phyloP scores from a whole-genome alignment of 2,113 vertebrate genomes.

The Pseudopodoces humilis region DNA sequence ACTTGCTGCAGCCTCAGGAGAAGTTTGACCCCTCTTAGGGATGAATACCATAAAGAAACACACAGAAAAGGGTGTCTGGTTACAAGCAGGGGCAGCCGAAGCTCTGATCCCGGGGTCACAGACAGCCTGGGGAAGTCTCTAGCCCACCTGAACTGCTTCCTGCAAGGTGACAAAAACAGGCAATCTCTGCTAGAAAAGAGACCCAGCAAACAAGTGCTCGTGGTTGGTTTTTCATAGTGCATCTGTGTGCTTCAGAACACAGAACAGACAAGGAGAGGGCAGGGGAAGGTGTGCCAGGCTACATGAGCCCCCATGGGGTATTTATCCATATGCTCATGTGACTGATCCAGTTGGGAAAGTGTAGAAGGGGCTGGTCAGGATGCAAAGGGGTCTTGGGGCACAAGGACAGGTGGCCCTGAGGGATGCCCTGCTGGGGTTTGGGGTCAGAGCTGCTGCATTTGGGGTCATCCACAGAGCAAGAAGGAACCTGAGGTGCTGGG shows the following conservation, averaged over 20 bases:
- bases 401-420: not conserved
- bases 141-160: not conserved
- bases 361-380: not conserved
- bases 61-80: not conserved
- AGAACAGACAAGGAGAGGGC: not conserved
- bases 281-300: not conserved
- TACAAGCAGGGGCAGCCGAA: not conserved
- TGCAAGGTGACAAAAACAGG: not conserved
- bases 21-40: not conserved
- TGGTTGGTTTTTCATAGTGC: not conserved
- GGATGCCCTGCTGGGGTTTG: fast-evolving
- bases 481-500: not conserved
- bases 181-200: not conserved
- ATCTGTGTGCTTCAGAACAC: fast-evolving
- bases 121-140: not conserved
- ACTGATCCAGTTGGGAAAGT: not conserved
- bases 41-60: not conserved
- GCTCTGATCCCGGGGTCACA: not conserved
- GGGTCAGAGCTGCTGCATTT: not conserved
- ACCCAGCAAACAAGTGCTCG: not conserved
- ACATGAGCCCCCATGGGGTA: not conserved
- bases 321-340: fast-evolving
- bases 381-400: not conserved
- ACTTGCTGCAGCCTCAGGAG: not conserved
- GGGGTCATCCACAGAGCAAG: not conserved